Evolutionary conservation across 2,888 invertebrate species (phyloP), one percentile per base, ranked within the genome.

Genomic region (Eilema griseolum): DNA sequence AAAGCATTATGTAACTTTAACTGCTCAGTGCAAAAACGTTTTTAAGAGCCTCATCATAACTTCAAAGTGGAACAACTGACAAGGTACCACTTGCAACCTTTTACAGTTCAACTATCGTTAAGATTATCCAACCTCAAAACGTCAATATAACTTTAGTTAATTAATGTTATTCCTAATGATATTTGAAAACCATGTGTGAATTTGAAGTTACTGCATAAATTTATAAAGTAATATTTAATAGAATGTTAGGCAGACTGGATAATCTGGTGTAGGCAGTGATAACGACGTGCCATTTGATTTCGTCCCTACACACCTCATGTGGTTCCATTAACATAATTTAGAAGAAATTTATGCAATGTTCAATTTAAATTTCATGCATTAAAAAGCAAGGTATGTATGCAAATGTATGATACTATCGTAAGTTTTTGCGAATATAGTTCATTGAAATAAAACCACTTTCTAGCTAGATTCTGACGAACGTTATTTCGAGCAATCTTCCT

Each of bases 141-240:
- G 65, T 65, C 69, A 60, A 31, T 46, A 46, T 57, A 69, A 63
- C n/a, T 52, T 67, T 37, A 16, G n/a, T 62, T 59, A 31, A 60
- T n/a, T 41, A 46, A 64, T 31, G 28, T 23, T 41, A 64, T 52
- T n/a, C 31, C 46, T 3, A 60, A 46, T 60, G 16, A 8, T 69
- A 41, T 60, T 59, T 67, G 37, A 52, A 61, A 61, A 26, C 23
- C 31, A 66, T 62, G 61, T 65, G 7, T 14, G 14, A 24, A 11
- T 16, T 26, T 60, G 10, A 16, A 73, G 20, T 8, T 12, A 63
- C 26, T 28, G 26, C 37, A 41, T 56, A 1, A 59, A 11, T 63
- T 28, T 31, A 67, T 23, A 33, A 57, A 52, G 24, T 24, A 24
- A 62, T 7, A 59, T 10, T 10, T n/a, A 52, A 2, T 52, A 52